These are phyloP conservation scores for Cromileptes altivelis DNA, from an alignment of 2,113 vertebrate genomes.

Conservation along the genomic window DNA sequence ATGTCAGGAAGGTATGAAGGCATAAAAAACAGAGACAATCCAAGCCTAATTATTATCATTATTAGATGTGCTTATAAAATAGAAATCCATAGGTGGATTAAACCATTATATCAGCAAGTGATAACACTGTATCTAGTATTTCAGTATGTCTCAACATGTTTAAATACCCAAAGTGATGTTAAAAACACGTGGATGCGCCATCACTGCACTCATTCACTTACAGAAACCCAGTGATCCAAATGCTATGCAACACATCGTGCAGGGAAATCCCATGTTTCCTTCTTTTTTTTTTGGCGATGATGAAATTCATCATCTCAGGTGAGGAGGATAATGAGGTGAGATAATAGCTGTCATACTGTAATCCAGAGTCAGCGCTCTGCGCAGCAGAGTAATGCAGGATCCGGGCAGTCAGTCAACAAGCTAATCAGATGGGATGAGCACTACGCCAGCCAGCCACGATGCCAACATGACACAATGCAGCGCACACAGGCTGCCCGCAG, in stretches of 20 bases:
- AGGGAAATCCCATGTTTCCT: constrained; percentile 1
- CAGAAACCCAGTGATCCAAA: constrained; percentile 1
- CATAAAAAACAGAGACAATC: too few species aligned
- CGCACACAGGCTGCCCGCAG: constrained; percentile 13
- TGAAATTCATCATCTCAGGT: constrained; percentile 57
- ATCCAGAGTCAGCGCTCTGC: constrained; percentile 51
- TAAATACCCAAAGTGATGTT: neutral
- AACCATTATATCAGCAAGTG: neutral
- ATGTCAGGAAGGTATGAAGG: too few species aligned
- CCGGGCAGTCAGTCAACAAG: constrained; percentile 59
- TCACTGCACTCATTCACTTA: neutral
- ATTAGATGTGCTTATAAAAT: neutral
- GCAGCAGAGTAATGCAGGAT: constrained; percentile 41
- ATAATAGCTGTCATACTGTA: constrained; percentile 62
- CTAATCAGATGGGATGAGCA: constrained; percentile 59
- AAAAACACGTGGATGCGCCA: neutral
- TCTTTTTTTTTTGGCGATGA: constrained; percentile 15
- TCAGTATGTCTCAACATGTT: neutral
- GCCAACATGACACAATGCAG: constrained; percentile 45
- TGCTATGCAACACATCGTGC: neutral
- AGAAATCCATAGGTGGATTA: neutral
- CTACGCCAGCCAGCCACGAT: neutral
- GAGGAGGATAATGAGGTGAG: constrained; percentile 62
- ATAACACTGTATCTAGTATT: too few species aligned
- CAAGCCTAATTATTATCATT: neutral